phyloP scores from a whole-genome alignment of 2,113 vertebrate species.

The Herpetotheres cachinnans region DNA sequence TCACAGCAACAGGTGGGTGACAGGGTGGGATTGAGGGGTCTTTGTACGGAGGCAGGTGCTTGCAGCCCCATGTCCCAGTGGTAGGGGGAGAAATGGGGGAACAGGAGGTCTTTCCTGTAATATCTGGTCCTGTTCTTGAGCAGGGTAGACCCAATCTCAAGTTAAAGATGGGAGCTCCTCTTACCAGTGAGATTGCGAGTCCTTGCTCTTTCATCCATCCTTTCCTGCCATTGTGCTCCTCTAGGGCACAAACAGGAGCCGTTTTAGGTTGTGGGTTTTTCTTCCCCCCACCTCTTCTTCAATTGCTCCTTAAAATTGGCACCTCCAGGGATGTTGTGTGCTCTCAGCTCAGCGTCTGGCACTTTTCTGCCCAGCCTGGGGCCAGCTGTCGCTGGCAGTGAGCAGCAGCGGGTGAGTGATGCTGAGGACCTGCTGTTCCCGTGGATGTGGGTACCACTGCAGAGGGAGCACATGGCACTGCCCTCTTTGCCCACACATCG shows the following conservation, averaged over 20 bases:
- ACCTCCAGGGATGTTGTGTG: not conserved
- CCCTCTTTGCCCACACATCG: not conserved
- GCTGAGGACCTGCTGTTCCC: not conserved
- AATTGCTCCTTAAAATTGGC: not conserved
- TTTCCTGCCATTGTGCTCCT: not conserved
- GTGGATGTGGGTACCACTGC: not conserved
- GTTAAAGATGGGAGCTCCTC: not conserved
- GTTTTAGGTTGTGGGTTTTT: not conserved
- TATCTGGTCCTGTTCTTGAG: not conserved
- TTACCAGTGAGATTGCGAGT: not conserved
- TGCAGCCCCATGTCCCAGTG: not conserved
- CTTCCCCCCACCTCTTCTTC: not conserved
- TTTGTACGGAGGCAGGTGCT: not conserved
- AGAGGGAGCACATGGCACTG: not conserved
- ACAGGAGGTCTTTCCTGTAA: not conserved
- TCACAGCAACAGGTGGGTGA: not conserved
- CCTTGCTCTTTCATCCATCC: not conserved
- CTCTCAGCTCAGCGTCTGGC: not conserved
- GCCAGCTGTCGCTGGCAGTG: fast-evolving
- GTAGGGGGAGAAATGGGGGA: not conserved
- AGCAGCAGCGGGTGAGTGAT: not conserved
- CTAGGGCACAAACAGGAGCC: not conserved
- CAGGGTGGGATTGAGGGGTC: not conserved
- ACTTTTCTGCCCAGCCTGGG: not conserved
- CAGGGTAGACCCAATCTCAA: not conserved